Conservation (phyloP, 2,113 vertebrate genomes). For the Atractosteus spatula region DNA sequence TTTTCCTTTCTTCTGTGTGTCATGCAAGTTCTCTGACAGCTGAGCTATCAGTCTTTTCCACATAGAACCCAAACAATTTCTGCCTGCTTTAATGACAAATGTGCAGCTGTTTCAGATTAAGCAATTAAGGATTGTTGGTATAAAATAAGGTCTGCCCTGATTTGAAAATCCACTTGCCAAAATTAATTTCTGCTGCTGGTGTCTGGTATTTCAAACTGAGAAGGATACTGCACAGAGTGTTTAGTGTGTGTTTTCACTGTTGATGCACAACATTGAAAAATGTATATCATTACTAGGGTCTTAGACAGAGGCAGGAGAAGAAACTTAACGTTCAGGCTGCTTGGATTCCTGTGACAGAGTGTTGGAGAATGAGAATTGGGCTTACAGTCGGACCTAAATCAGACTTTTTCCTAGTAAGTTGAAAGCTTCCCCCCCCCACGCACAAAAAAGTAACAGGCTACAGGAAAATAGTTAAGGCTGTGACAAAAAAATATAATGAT, state of each 20-base stretch:
- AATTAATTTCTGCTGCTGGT: not conserved
- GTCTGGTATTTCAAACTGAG: conserved; percentile 4
- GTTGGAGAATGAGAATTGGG: too few species aligned
- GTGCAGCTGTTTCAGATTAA: not conserved
- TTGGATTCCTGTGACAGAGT: not conserved
- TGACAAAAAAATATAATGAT: too few species aligned
- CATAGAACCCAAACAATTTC: not conserved
- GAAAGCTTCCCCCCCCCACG: too few species aligned
- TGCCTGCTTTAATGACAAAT: not conserved
- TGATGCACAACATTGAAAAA: not conserved
- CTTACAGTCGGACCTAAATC: not conserved
- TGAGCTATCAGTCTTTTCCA: not conserved
- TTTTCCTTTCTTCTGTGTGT: not conserved
- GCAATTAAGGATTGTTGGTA: conserved; percentile 9
- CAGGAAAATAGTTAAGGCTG: too few species aligned
- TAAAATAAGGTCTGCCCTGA: conserved; percentile 6
- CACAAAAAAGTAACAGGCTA: too few species aligned
- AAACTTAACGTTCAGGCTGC: not conserved
- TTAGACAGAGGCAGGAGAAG: not conserved
- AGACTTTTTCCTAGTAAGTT: not conserved
- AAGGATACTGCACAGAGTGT: not conserved
- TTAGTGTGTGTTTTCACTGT: not conserved
- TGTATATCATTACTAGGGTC: not conserved
- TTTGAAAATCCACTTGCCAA: conserved; percentile 1
- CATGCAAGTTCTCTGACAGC: not conserved